Percentiles rank a stretch among this genome's conserved stretches.
Conservation (phyloP, 1,140 invertebrate genomes). For the Elymnias hypermnestra region DNA sequence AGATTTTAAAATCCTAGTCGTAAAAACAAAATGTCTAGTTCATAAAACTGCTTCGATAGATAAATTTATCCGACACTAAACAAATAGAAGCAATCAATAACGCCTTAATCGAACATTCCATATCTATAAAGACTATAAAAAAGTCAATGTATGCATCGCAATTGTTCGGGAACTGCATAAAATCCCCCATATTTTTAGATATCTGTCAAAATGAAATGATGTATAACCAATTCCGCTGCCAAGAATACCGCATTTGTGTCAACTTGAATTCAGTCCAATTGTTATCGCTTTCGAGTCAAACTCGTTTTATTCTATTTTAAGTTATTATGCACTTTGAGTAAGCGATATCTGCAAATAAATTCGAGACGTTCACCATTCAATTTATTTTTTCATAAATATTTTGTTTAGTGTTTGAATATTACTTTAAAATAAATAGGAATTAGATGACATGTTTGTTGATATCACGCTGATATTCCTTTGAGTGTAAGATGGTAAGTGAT, state of each 20-base stretch:
- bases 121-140: not conserved
- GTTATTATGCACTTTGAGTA: constrained; percentile 2
- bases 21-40: no score
- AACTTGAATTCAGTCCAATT: constrained; percentile 19
- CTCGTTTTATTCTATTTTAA: constrained; percentile 6
- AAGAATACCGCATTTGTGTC: constrained; percentile 15
- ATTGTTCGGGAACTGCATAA: constrained; percentile 10
- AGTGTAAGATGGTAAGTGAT: no score
- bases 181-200: constrained; percentile 12
- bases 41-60: no score
- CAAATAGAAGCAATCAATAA: no score
- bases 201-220: constrained; percentile 12
- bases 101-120: not conserved
- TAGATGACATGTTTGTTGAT: no score
- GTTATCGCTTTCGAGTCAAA: constrained; percentile 7
- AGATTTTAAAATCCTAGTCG: no score
- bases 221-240: constrained; percentile 14
- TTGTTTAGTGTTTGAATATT: no score
- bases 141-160: not conserved
- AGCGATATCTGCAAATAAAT: not conserved
- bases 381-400: not conserved
- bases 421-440: no score
- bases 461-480: no score
- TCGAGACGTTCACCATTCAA: not conserved
- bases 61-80: no score